These are phyloP conservation scores for Ligdia adustata DNA, from an alignment of 2,888 invertebrate genomes.

Conservation along the genomic window DNA sequence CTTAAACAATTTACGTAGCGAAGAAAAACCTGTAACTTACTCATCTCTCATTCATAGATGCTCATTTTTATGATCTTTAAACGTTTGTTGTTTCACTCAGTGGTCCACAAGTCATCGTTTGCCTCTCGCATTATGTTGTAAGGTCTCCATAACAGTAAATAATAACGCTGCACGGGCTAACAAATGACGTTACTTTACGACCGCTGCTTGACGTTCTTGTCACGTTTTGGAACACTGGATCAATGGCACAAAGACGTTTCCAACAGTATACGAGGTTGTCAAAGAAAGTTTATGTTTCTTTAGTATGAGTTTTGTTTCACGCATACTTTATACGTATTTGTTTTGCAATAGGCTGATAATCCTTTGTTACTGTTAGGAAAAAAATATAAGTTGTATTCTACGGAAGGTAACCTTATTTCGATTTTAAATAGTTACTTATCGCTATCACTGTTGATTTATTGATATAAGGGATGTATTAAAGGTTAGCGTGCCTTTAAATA, in stretches of 20 bases:
- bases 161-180: slow-evolving; percentile 18
- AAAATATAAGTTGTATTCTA: no score
- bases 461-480: no score
- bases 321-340: no score
- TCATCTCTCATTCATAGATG: background rate
- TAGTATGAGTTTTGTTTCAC: no score
- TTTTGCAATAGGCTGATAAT: no score
- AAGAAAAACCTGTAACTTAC: slow-evolving; percentile 1
- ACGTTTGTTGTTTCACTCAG: slow-evolving; percentile 7
- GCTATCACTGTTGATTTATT: no score
- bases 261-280: slow-evolving; percentile 5
- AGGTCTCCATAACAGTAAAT: slow-evolving; percentile 23
- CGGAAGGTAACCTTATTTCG: no score
- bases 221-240: slow-evolving; percentile 24
- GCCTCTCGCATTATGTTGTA: slow-evolving; percentile 5
- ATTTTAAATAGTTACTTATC: no score
- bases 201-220: slow-evolving; percentile 20
- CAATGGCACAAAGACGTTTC: background rate
- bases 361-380: no score
- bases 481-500: no score
- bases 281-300: no score
- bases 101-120: slow-evolving; percentile 3
- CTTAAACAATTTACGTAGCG: background rate
- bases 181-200: slow-evolving; percentile 28
- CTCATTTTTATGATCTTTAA: slow-evolving; percentile 1